phyloP scores from a whole-genome alignment of 2,797 vertebrate species.

The Liparis tanakae region DNA sequence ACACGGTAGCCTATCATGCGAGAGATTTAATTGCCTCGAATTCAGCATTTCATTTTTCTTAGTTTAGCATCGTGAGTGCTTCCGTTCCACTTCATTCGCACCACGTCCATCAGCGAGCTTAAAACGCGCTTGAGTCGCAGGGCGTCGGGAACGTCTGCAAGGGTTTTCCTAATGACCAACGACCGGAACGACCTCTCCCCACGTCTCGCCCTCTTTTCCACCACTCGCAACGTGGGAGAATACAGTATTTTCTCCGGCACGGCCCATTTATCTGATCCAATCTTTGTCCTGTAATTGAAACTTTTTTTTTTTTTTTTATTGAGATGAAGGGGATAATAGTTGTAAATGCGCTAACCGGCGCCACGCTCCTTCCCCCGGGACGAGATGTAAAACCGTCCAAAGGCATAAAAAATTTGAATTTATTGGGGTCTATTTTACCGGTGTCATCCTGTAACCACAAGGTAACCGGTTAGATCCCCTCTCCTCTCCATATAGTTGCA shows the following conservation, averaged over 20 bases:
- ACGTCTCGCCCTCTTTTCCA: slow-evolving; percentile 11
- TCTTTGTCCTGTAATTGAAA: slow-evolving; percentile 75
- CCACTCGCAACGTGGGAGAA: slow-evolving; percentile 39
- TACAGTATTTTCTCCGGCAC: slow-evolving; percentile 65
- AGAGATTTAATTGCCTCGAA: slow-evolving; percentile 41
- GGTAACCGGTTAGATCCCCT: no score
- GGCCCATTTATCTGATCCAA: slow-evolving; percentile 74
- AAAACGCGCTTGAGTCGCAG: slow-evolving; percentile 38
- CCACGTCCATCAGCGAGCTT: slow-evolving; percentile 48
- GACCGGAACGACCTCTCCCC: slow-evolving; percentile 51
- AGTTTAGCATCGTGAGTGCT: slow-evolving; percentile 37
- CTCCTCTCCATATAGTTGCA: no score
- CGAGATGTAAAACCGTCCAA: slow-evolving; percentile 68
- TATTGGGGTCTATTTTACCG: no score
- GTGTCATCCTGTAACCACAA: no score
- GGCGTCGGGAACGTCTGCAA: not conserved
- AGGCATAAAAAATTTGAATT: slow-evolving; percentile 46
- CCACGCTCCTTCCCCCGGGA: slow-evolving; percentile 33
- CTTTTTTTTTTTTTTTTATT: slow-evolving; percentile 73
- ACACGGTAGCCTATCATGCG: slow-evolving; percentile 18
- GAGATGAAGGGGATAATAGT: slow-evolving; percentile 78
- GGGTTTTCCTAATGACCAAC: slow-evolving; percentile 45
- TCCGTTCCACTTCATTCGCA: slow-evolving; percentile 60
- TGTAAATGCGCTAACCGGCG: slow-evolving; percentile 71
- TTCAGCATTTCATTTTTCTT: slow-evolving; percentile 21